These are phyloP conservation scores for Morus bassanus DNA, from an alignment of 2,797 vertebrate species.

Conservation along the genomic window DNA sequence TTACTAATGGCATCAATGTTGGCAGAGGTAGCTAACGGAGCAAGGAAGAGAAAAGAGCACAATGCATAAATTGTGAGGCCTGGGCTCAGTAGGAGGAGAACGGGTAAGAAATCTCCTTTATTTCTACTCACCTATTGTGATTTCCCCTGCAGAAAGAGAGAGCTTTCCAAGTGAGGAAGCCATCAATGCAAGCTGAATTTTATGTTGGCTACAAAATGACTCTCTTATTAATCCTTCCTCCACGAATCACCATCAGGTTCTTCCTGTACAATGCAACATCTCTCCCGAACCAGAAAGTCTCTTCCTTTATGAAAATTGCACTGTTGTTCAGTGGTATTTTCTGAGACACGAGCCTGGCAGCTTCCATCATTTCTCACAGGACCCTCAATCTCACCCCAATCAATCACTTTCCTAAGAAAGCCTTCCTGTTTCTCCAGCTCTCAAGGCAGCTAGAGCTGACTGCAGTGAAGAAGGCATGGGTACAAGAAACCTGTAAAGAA, in stretches of 20 bases:
- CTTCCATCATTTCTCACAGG: not conserved
- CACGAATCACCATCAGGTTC: not conserved
- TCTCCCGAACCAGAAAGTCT: not conserved
- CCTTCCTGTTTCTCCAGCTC: not conserved
- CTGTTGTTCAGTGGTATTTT: not conserved
- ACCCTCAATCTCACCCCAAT: not conserved
- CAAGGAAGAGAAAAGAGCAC: not conserved
- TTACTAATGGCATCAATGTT: not conserved
- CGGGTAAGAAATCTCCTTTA: constrained; percentile 24
- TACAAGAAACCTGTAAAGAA: not conserved
- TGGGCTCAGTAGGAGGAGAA: not conserved
- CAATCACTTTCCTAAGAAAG: not conserved
- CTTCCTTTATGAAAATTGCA: not conserved
- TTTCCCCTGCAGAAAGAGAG: not conserved
- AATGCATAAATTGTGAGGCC: not conserved
- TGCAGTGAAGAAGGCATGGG: not conserved
- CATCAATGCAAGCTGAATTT: not conserved
- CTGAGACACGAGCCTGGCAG: not conserved
- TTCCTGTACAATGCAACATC: not conserved
- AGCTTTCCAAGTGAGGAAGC: not conserved
- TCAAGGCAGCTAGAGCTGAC: not conserved
- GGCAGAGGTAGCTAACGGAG: not conserved
- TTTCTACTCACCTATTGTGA: not conserved
- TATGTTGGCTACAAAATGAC: not conserved
- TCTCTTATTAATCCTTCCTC: not conserved